Evolutionary conservation across 1,140 invertebrate genomes (phyloP).

Genomic region (Diachasma alloeum): DNA sequence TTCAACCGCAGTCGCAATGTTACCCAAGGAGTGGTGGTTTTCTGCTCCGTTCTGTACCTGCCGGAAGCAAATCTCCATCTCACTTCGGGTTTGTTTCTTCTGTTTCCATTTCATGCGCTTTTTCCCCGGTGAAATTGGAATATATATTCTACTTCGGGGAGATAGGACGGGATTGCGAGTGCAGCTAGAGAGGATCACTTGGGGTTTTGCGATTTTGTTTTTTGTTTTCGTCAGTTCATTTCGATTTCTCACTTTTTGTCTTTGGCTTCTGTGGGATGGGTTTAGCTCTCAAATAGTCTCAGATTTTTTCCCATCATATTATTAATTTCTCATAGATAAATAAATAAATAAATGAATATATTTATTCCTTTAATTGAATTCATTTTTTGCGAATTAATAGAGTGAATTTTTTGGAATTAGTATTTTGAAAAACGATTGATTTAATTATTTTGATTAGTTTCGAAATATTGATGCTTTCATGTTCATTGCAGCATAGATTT

Average conservation of each 20-base stretch:
- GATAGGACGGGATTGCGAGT: background rate
- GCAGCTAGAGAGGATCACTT: background rate
- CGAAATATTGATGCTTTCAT: no score
- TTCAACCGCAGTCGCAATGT: background rate
- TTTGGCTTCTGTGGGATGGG: background rate
- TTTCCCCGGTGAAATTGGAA: conserved; percentile 7
- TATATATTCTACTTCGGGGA: background rate
- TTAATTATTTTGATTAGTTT: no score
- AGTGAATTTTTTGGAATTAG: no score
- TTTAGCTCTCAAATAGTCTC: background rate
- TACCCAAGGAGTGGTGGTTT: background rate
- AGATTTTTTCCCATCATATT: no score
- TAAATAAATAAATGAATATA: no score
- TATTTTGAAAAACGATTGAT: no score
- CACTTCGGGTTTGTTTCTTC: background rate
- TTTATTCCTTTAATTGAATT: no score
- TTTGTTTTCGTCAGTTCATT: background rate
- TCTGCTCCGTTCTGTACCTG: background rate
- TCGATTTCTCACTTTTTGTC: background rate
- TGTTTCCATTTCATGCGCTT: background rate
- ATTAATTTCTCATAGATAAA: no score
- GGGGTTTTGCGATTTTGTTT: background rate
- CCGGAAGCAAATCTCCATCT: conserved; percentile 21
- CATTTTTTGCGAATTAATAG: no score
- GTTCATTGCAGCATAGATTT: no score